Evolutionary conservation across 2,113 vertebrate genomes (phyloP).

Genomic region (Ceyx cyanopectus): DNA sequence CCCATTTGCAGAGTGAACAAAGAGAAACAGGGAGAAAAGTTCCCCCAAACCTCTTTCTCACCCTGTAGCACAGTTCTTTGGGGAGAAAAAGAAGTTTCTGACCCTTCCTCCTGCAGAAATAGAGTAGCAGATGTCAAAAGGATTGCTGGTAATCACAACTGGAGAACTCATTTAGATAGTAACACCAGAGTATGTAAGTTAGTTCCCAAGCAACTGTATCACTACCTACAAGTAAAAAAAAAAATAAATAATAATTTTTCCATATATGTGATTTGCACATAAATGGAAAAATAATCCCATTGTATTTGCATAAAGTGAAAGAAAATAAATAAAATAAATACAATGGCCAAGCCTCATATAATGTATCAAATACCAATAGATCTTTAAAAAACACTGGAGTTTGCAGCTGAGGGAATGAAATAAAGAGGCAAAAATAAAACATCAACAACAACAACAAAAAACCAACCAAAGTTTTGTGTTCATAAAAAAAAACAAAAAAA

Average conservation of each 20-base stretch:
- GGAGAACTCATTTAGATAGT: not conserved
- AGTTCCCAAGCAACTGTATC: not conserved
- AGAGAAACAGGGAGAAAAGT: not conserved
- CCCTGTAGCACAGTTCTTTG: not conserved
- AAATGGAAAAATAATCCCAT: not conserved
- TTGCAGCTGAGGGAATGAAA: not conserved
- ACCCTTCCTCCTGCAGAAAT: not conserved
- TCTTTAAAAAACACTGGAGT: not conserved
- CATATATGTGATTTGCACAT: not conserved
- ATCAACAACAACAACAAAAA: not conserved
- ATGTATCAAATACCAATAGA: not conserved
- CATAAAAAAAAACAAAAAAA: not conserved
- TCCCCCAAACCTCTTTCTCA: not conserved
- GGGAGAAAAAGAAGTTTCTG: not conserved
- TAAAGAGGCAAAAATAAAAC: not conserved
- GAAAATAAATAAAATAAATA: not conserved
- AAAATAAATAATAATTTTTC: not conserved
- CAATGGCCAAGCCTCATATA: not conserved
- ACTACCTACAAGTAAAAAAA: not conserved
- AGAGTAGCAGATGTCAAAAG: not conserved
- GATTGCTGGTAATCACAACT: not conserved
- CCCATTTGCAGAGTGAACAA: not conserved
- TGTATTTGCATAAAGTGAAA: not conserved
- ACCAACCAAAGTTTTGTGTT: not conserved
- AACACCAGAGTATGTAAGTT: not conserved